Evolutionary conservation across 1,140 invertebrate genomes (phyloP).

Genomic region (Drosophila bipectinata): DNA sequence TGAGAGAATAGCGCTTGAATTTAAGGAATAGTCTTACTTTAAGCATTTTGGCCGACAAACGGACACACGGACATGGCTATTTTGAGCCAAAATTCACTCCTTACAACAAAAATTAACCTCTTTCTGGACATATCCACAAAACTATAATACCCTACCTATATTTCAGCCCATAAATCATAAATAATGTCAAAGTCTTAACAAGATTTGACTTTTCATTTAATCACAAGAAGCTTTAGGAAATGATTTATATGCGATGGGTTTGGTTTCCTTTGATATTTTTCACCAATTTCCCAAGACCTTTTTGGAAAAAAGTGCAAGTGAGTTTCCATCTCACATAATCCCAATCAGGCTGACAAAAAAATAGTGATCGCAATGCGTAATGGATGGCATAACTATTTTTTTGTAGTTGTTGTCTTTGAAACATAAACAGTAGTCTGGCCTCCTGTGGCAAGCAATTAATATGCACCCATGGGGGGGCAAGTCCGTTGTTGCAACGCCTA

Average conservation of each 20-base stretch:
- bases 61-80: no score
- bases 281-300: not conserved
- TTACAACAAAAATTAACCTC: no score
- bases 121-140: no score
- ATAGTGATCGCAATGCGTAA: constrained; percentile 6
- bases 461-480: not conserved
- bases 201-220: not conserved
- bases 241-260: not conserved
- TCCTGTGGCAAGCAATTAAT: constrained; percentile 1
- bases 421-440: constrained; percentile 9
- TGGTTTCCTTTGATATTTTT: no score
- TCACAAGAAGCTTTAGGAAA: not conserved
- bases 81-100: no score
- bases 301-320: not conserved
- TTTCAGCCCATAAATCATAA: no score
- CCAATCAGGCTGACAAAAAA: not conserved
- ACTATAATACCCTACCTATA: no score
- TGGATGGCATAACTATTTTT: constrained; percentile 5
- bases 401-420: not conserved
- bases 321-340: not conserved
- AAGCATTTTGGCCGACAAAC: no score
- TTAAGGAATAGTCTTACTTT: no score
- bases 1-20: no score
- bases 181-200: no score
- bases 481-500: not conserved